Evolutionary conservation across 1,140 invertebrate genomes (phyloP).

Genomic region (Zaprionus nigranus): DNA sequence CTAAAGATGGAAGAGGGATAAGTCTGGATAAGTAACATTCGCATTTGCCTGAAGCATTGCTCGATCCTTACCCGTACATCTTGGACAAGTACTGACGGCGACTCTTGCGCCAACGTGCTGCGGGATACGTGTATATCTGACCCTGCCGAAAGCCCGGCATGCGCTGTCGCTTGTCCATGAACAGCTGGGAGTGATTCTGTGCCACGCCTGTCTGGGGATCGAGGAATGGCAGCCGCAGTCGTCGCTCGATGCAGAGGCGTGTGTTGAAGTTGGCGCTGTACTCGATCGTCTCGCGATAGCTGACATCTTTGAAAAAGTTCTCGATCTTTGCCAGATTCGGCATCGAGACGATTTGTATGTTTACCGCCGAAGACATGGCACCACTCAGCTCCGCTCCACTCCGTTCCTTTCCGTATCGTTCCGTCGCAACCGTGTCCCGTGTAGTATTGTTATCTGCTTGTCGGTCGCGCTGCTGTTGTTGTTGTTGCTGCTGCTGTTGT

Average conservation of each 20-base stretch:
- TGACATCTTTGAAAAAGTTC: conserved; percentile 93
- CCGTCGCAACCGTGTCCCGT: conserved; percentile 11
- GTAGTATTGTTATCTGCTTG: conserved; percentile 46
- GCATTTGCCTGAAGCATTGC: background rate
- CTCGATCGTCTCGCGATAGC: conserved; percentile 96
- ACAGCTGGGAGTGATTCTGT: conserved; percentile 96
- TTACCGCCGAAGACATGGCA: conserved; percentile 84
- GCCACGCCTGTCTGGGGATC: conserved; percentile 98
- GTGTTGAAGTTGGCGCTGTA: conserved; percentile 97
- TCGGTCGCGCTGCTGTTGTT: conserved; percentile 3
- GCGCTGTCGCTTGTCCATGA: conserved; percentile 94
- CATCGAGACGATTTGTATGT: conserved; percentile 89
- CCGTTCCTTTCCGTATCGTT: conserved; percentile 7
- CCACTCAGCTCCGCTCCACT: conserved; percentile 1
- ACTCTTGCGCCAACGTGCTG: conserved; percentile 81
- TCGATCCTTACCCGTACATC: conserved; percentile 76
- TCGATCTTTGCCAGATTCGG: conserved; percentile 91
- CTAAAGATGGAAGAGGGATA: background rate
- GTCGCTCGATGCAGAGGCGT: conserved; percentile 94
- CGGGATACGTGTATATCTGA: conserved; percentile 97
- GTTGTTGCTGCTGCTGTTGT: conserved; percentile 18
- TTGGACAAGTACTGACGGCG: conserved; percentile 83
- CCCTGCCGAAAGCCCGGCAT: conserved; percentile 95
- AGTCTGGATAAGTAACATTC: background rate
- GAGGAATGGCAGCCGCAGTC: conserved; percentile 96